A percentile compares a stretch with the other conserved stretches of the same genome.
Evolutionary conservation across 1,140 invertebrate species (phyloP).

Genomic region (Drosophila nigromelanica): DNA sequence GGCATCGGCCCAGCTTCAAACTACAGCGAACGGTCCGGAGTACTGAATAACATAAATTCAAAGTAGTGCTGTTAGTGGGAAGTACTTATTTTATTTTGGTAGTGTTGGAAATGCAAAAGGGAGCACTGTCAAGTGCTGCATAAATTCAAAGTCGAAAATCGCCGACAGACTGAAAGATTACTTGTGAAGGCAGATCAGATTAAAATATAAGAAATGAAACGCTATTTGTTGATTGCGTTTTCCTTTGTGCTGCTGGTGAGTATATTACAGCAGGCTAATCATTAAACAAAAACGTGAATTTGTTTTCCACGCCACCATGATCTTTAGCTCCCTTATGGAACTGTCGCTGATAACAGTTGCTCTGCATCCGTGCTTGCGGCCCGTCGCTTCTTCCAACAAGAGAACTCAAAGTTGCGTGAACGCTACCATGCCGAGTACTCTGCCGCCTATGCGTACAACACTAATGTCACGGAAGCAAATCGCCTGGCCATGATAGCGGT

Average conservation of each 20-base stretch:
- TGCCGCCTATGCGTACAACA: constrained; percentile 65
- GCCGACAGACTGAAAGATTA: not conserved
- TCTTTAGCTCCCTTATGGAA: constrained; percentile 39
- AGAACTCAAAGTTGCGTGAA: constrained; percentile 62
- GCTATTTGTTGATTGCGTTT: not conserved
- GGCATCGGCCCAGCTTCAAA: not conserved
- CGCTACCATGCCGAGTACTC: constrained; percentile 59
- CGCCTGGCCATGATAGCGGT: constrained; percentile 64
- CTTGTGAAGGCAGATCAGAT: not conserved
- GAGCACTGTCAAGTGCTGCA: not conserved
- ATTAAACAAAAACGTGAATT: not conserved
- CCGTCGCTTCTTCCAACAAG: constrained; percentile 61
- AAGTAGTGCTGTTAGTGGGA: not conserved
- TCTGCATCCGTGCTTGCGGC: constrained; percentile 52
- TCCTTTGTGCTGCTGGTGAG: constrained; percentile 15
- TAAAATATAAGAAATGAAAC: constrained; percentile 10
- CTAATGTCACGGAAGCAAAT: constrained; percentile 75
- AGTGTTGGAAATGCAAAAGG: not conserved
- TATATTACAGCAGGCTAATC: not conserved
- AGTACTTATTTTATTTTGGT: not conserved
- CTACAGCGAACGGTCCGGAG: not conserved
- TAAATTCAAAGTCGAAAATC: not conserved
- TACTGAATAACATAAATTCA: not conserved
- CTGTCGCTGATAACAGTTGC: constrained; percentile 36
- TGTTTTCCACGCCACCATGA: not conserved